Percentiles rank a stretch among this genome's conserved stretches.
Evolutionary conservation across 2,113 vertebrate species (phyloP).

Genomic region (Pseudorasbora parva): DNA sequence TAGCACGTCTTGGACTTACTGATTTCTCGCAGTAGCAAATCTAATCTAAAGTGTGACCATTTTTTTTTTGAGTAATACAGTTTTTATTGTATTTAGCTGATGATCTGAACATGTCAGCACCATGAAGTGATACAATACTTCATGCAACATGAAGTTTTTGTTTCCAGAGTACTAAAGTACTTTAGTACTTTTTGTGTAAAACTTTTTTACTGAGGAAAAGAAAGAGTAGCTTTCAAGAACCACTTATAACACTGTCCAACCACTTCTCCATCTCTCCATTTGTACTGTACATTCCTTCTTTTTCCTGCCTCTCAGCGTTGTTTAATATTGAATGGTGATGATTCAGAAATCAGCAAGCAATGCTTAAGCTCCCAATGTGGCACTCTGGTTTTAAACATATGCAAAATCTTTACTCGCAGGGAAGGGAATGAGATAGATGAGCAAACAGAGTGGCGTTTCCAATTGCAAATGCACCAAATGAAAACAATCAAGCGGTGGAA

Average conservation of each 20-base stretch:
- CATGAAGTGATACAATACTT: not conserved
- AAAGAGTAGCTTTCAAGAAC: not conserved
- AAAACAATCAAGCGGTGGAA: conserved; percentile 68
- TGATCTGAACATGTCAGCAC: not conserved
- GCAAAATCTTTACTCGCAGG: conserved; percentile 64
- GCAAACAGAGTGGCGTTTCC: conserved; percentile 58
- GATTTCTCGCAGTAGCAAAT: no score
- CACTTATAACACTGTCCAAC: not conserved
- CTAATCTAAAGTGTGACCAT: no score
- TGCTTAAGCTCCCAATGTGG: conserved; percentile 54
- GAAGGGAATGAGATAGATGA: conserved; percentile 17
- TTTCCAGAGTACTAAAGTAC: not conserved
- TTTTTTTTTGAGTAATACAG: not conserved
- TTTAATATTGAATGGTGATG: conserved; percentile 56
- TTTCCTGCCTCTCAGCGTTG: conserved; percentile 19
- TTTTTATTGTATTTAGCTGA: not conserved
- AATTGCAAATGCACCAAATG: conserved; percentile 64
- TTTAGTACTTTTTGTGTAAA: no score
- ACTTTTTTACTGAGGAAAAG: not conserved
- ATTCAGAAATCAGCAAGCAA: conserved; percentile 64
- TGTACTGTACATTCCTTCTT: conserved; percentile 11
- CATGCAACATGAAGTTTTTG: no score
- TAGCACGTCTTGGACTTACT: not conserved
- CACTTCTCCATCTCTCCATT: not conserved
- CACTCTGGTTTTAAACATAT: conserved; percentile 59